Evolutionary conservation across 2,797 vertebrate species (phyloP), one percentile per base, ranked within the genome.

Genomic region (Peromyscus melanophrys): DNA sequence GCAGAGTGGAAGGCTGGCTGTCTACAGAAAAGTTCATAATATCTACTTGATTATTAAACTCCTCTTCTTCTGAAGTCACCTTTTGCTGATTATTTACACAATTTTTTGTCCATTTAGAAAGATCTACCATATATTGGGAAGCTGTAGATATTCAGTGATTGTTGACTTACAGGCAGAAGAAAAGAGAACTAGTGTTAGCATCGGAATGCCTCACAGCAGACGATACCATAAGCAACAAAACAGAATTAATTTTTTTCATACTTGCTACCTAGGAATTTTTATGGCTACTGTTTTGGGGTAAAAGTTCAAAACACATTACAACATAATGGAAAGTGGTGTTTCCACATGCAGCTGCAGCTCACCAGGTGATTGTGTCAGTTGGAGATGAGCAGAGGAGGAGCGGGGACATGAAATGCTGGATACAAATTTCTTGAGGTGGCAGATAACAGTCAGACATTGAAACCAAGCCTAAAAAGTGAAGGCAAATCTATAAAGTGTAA

Each of bases 391-490:
- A 84, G 43, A 10, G 1, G 4, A 46, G 16, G 12, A 6, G 6
- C 34, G 55, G 29, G 4, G 10, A 16, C 59, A 34, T 89, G 49
- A 71, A 85, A 85, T 92, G 13, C 63, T 23, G 4, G 3, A n/a
- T 80, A 80, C 43, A 90, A 84, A 78, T 93, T 92, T 88, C 17
- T 95, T 95, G 16, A 76, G 17, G 2, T 78, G 84, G 12, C 81
- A 21, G 37, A 25, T 17, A 63, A 93, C 0, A 87, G 27, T 67
- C 37, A 73, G 6, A 85, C 21, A 61, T 40, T 52, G 13, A 67
- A n/a, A 37, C 34, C 3, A 77, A 75, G 19, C 82, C 55, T 89
- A 85, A 65, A n/a, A 73, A 71, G 1, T 59, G 71, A 90, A 71
- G 11, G 84, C 84, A 88, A 87, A 90, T 1, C 7, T 3, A 37